These are phyloP conservation scores for Fistularia commersonii DNA, from an alignment of 2,797 vertebrate genomes.

Conservation along the genomic window DNA sequence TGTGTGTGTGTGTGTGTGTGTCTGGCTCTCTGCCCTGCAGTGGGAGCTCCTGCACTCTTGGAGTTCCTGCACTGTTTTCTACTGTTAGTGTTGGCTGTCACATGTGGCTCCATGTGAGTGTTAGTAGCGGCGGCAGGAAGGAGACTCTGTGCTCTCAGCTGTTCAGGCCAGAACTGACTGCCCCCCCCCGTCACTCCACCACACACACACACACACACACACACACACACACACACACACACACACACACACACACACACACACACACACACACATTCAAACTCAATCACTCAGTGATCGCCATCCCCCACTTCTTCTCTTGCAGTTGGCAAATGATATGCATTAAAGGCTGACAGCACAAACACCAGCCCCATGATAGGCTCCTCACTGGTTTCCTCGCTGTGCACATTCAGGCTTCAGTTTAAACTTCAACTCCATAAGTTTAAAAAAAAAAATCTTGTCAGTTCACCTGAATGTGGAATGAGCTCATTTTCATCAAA, in stretches of 20 bases:
- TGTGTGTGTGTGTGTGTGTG: constrained; percentile 10
- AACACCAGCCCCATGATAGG: not conserved
- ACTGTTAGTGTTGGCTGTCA: constrained; percentile 54
- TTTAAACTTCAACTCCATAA: too few relatives aligned
- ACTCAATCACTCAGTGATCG: not conserved
- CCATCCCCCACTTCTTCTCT: constrained; percentile 31
- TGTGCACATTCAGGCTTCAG: too few relatives aligned
- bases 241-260: too few relatives aligned
- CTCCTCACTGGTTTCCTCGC: too few relatives aligned
- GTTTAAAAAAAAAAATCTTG: too few relatives aligned
- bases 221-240: too few relatives aligned
- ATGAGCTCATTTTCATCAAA: too few relatives aligned
- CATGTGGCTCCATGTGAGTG: constrained; percentile 73
- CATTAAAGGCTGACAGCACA: too few relatives aligned
- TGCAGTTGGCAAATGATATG: constrained; percentile 56
- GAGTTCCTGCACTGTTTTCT: constrained; percentile 34
- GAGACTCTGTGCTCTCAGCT: constrained; percentile 64
- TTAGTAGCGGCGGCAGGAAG: constrained; percentile 47
- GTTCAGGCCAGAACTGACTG: constrained; percentile 55
- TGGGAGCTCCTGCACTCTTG: constrained; percentile 38
- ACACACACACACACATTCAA: too few relatives aligned
- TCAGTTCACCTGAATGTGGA: too few relatives aligned
- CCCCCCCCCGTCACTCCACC: too few relatives aligned
- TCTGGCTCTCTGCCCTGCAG: constrained; percentile 32
- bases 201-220: too few relatives aligned